Conservation (phyloP, 2,888 invertebrate genomes). For the Sisyra nigra region DNA sequence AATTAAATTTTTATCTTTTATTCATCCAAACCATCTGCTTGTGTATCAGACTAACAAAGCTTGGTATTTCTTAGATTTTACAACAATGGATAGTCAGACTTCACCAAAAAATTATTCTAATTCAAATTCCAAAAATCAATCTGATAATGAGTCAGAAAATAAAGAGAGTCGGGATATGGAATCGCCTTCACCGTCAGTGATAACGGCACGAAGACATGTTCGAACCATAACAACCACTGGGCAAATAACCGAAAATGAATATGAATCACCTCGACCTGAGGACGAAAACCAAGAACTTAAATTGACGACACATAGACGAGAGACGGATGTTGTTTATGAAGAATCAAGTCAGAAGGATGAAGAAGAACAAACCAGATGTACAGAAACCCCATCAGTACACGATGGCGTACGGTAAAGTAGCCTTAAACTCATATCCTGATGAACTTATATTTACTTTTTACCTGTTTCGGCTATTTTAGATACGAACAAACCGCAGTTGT, state of each 20-base stretch:
- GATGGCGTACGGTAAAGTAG: not conserved
- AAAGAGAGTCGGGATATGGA: not conserved
- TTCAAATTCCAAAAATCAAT: not conserved
- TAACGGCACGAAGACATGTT: conserved; percentile 36
- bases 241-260: conserved; percentile 29
- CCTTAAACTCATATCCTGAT: too few relatives aligned
- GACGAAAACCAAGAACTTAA: too few relatives aligned
- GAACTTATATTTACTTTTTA: too few relatives aligned
- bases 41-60: not conserved
- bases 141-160: not conserved
- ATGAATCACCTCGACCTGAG: not conserved
- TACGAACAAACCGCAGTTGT: too few relatives aligned
- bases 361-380: not conserved
- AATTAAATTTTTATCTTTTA: not conserved
- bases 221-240: conserved; percentile 44
- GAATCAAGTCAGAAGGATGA: not conserved
- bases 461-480: too few relatives aligned
- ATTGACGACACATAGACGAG: not conserved
- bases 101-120: conserved; percentile 8
- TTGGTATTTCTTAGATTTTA: not conserved
- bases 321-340: not conserved
- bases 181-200: conserved; percentile 25
- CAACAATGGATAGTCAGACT: conserved; percentile 3
- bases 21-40: not conserved
- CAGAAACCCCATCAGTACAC: not conserved